Conservation (phyloP, 2,113 vertebrate species). For the Heloderma charlesbogerti region DNA sequence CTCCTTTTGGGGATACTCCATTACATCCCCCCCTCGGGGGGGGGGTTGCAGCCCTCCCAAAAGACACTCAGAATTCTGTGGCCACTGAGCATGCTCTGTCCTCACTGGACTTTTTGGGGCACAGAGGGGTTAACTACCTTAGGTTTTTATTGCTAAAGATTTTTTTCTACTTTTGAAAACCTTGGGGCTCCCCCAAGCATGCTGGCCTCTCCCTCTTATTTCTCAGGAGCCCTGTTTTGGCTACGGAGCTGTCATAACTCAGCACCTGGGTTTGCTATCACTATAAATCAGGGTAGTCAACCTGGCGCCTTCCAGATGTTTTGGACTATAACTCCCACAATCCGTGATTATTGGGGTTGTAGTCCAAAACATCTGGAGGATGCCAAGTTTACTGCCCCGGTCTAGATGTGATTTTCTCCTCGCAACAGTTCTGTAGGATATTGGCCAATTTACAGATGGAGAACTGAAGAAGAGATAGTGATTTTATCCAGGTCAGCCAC, state of each 20-base stretch:
- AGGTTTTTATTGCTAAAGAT: not conserved
- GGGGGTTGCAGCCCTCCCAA: not conserved
- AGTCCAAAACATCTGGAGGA: too few species aligned
- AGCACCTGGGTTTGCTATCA: not conserved
- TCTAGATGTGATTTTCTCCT: not conserved
- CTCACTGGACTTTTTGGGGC: not conserved
- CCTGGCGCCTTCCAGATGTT: too few species aligned
- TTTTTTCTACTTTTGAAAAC: not conserved
- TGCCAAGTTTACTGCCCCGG: too few species aligned
- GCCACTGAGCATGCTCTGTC: not conserved
- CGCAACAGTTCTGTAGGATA: not conserved
- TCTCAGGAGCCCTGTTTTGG: not conserved
- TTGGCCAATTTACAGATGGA: not conserved
- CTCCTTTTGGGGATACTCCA: not conserved
- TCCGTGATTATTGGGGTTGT: too few species aligned
- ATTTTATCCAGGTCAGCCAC: not conserved
- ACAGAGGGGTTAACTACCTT: not conserved
- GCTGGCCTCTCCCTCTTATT: not conserved
- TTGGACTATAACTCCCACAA: too few species aligned
- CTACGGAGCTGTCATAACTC: not conserved
- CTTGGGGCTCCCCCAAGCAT: not conserved
- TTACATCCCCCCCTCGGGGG: not conserved
- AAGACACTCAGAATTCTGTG: not conserved
- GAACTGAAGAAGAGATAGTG: not conserved
- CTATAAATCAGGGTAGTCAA: not conserved